phyloP scores from a whole-genome alignment of 2,797 vertebrate species.

The Myripristis murdjan region DNA sequence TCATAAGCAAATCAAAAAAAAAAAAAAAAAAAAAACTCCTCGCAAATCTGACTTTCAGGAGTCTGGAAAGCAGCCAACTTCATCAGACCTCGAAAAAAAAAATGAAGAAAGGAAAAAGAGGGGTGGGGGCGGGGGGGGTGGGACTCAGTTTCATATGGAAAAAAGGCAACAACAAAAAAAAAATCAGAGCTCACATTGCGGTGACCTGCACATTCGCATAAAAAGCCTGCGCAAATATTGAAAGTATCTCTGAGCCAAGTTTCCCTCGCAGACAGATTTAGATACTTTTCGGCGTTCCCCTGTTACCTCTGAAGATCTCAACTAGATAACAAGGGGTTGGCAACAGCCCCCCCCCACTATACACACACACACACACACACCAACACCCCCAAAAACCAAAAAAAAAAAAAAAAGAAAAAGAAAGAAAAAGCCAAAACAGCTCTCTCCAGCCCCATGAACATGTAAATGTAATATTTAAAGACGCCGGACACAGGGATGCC shows the following conservation, averaged over 20 bases:
- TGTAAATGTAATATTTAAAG: no score
- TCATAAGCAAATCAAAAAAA: slow-evolving; percentile 66
- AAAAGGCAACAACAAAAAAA: slow-evolving; percentile 44
- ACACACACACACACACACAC: not conserved
- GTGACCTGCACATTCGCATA: slow-evolving; percentile 59
- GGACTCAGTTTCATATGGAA: slow-evolving; percentile 53
- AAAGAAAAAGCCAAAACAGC: not conserved
- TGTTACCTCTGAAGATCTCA: slow-evolving; percentile 61
- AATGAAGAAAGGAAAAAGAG: slow-evolving; percentile 32
- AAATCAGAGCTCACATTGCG: slow-evolving; percentile 46
- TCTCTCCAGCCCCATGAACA: no score
- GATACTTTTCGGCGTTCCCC: slow-evolving; percentile 32
- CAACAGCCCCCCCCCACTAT: not conserved
- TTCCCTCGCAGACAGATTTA: slow-evolving; percentile 56
- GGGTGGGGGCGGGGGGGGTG: no score
- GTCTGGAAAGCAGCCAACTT: slow-evolving; percentile 76
- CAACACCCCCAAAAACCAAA: no score
- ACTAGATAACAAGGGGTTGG: slow-evolving; percentile 52
- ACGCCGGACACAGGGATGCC: not conserved
- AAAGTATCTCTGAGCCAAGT: slow-evolving; percentile 66
- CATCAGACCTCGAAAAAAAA: slow-evolving; percentile 71
- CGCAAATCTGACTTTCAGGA: slow-evolving; percentile 78
- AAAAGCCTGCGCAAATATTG: slow-evolving; percentile 73
- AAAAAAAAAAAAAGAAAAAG: slow-evolving; percentile 1
- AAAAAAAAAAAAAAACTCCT: no score